Base-by-base conservation (phyloP, 2,797 vertebrate genomes). In the Lemur catta region DNA sequence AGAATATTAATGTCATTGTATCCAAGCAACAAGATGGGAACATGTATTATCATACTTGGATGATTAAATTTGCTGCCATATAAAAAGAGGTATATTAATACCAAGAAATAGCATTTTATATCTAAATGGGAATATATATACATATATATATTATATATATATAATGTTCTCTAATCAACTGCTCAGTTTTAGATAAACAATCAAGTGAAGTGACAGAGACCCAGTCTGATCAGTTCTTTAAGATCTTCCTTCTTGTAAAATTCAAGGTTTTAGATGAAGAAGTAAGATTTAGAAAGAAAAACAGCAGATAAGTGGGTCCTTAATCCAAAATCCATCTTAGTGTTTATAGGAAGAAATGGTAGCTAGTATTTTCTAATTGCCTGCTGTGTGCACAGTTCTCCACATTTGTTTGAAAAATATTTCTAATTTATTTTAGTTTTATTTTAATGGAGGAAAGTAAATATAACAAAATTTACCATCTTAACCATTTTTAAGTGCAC, bases 51-150 rank as follows among this genome's bases (percentile, higher is more conserved):
- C 86, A 75, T 63, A 55, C 35, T 89, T 72, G 24, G 67, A 43
- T 92, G 86, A 92, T 90, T 91, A 96, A 90, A 78, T 84, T 96
- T 88, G 11, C 76, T 92, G 76, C 92, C 87, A 76, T 52, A 48
- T 55, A 87, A 65, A 82, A 93, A 48, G 33, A 93, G 80, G 50
- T 71, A 33, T 38, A 71, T 84, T 75, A 87, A 93, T 85, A 91
- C n/a, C 46, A 88, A 86, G 52, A 89, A 78, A 59, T 2, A 52
- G 8, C 17, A 88, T 93, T 38, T 88, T 89, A 43, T 75, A 79
- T 78, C 18, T 91, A 89, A 82, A 38, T 43, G 17, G 76, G 38
- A 43, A 12, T 26, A 41, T 41, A 18, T 55, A 57, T 38, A 26
- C 15, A 33, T 11, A 26, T 17, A 30, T 4, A 72, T 7, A 52